Conservation (phyloP, 2,797 vertebrate species). For the Scyliorhinus canicula region DNA sequence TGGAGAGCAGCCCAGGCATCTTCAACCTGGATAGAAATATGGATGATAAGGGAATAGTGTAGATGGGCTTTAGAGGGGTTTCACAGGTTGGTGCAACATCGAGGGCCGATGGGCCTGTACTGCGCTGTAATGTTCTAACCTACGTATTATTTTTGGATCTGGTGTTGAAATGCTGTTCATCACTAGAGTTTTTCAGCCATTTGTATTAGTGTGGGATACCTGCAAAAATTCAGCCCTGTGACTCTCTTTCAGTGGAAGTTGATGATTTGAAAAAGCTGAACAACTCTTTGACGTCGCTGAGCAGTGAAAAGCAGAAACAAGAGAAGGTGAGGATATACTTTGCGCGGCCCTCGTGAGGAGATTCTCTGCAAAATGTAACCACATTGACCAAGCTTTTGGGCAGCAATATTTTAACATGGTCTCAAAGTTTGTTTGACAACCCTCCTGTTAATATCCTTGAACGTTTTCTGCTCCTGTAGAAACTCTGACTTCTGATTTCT, state of each 20-base stretch:
- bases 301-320: conserved; percentile 96
- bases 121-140: no score
- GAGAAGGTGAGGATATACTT: conserved; percentile 83
- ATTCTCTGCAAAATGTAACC: no score
- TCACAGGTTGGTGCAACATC: no score
- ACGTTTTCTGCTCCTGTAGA: neutral
- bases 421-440: neutral
- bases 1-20: neutral
- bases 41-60: no score
- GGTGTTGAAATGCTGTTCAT: neutral
- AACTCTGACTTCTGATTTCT: neutral
- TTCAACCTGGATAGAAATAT: no score
- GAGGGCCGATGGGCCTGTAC: no score
- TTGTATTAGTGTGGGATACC: neutral
- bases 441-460: neutral
- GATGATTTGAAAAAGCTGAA: conserved; percentile 96
- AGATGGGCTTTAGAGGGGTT: no score
- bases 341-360: no score
- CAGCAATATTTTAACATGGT: neutral
- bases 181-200: neutral
- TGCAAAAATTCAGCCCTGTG: conserved; percentile 5
- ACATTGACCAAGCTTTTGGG: neutral
- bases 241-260: conserved; percentile 77
- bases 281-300: conserved; percentile 83
- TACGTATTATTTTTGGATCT: neutral